phyloP scores from a whole-genome alignment of 2,888 invertebrate genomes.

The Hydriomena furcata region DNA sequence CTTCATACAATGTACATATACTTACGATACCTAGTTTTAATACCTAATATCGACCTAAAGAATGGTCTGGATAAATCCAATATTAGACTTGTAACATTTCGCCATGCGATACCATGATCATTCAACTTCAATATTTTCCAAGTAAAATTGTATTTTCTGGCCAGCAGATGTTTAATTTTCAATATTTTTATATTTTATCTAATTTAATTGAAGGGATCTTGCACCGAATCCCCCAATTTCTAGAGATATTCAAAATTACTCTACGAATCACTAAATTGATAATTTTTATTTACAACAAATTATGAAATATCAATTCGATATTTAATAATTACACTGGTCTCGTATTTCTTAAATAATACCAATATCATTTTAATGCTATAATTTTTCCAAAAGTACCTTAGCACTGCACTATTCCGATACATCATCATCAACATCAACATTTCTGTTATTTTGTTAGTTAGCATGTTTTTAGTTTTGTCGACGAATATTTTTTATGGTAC shows the following conservation, averaged over 20 bases:
- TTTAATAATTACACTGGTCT: slow-evolving; percentile 7
- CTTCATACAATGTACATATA: slow-evolving; percentile 44
- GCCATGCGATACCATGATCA: slow-evolving; percentile 28
- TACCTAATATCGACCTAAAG: slow-evolving; percentile 41
- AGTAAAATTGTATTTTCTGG: slow-evolving; percentile 47
- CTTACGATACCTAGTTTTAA: slow-evolving; percentile 10
- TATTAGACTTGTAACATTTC: slow-evolving; percentile 49
- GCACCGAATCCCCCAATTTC: slow-evolving; percentile 10
- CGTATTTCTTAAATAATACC: neutral
- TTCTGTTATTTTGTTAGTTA: too few species aligned
- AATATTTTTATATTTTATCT: slow-evolving; percentile 12
- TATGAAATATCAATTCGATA: neutral
- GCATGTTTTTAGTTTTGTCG: too few species aligned
- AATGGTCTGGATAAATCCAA: slow-evolving; percentile 54
- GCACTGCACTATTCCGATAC: too few species aligned
- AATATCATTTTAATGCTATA: too few species aligned
- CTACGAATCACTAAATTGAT: slow-evolving; percentile 9
- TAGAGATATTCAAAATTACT: neutral
- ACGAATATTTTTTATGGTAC: too few species aligned
- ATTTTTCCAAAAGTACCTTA: too few species aligned
- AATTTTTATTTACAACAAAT: slow-evolving; percentile 26
- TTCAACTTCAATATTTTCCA: slow-evolving; percentile 5
- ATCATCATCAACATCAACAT: too few species aligned
- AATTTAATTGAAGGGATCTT: neutral
- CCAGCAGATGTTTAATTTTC: slow-evolving; percentile 59